phyloP scores from a whole-genome alignment of 2,797 vertebrate species.

The Champsocephalus gunnari region DNA sequence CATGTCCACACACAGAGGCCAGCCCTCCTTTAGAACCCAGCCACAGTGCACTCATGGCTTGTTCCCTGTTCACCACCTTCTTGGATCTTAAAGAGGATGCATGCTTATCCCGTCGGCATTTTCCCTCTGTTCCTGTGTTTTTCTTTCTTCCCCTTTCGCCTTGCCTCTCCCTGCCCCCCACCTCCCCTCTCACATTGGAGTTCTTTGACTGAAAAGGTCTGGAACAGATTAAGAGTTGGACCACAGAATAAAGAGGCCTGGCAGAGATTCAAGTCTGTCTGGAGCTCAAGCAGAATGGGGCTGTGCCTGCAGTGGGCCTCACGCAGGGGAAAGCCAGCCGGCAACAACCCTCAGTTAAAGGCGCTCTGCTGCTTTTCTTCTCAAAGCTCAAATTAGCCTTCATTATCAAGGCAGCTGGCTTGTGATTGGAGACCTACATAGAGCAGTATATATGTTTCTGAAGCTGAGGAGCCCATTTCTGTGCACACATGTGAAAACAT shows the following conservation, averaged over 20 bases:
- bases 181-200: slow-evolving; percentile 80
- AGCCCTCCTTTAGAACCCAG: slow-evolving; percentile 39
- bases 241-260: slow-evolving; percentile 93
- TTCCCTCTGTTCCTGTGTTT: slow-evolving; percentile 73
- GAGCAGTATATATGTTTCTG: slow-evolving; percentile 35
- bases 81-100: slow-evolving; percentile 73
- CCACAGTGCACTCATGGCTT: slow-evolving; percentile 51
- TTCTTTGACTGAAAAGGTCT: slow-evolving; percentile 96
- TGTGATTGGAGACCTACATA: slow-evolving; percentile 71
- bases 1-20: slow-evolving; percentile 34
- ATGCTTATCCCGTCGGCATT: slow-evolving; percentile 80
- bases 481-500: slow-evolving; percentile 17
- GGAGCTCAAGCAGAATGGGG: slow-evolving; percentile 85
- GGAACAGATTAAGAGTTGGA: slow-evolving; percentile 96
- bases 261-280: slow-evolving; percentile 93
- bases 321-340: slow-evolving; percentile 81
- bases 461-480: slow-evolving; percentile 20
- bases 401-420: slow-evolving; percentile 81
- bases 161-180: slow-evolving; percentile 66
- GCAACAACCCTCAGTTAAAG: slow-evolving; percentile 81
- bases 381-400: slow-evolving; percentile 80
- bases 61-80: slow-evolving; percentile 66
- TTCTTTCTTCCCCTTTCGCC: slow-evolving; percentile 72
- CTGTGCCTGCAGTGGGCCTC: slow-evolving; percentile 88
- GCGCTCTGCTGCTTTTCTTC: slow-evolving; percentile 79